Evolutionary conservation across 2,888 invertebrate genomes (phyloP), one percentile per base, ranked within the genome.

Genomic region (Melanotus villosus): DNA sequence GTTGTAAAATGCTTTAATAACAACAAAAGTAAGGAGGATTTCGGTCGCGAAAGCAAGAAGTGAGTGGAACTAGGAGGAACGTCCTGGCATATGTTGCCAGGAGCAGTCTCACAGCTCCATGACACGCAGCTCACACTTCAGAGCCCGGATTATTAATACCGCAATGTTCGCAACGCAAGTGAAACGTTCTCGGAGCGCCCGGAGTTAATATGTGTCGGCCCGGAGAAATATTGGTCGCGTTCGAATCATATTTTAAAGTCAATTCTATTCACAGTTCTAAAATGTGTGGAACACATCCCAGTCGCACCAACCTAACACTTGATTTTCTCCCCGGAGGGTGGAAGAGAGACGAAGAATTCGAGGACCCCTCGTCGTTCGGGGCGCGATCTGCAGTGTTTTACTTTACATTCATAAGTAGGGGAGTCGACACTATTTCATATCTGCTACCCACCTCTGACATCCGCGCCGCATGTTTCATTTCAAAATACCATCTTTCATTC

Each of bases 401-500:
- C 80, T 81, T 82, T 80, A 82, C 82, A 83, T 82, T 82, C 81
- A 81, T 83, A 82, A 82, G 82, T 80, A 80, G 80, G 72, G 72
- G 78, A 76, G 77, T 75, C 76, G 78, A 77, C 80, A 81, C 80
- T 82, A 82, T 83, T 82, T 82, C 81, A 83, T 82, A 82, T 82
- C 82, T 80, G 80, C 79, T 80, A 79, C 80, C 80, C 80, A 80
- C 81, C 81, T 81, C 81, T 81, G 82, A 81, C 81, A 81, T 80
- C 76, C 77, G 81, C 79, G 79, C 82, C 81, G 81, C 81, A 80
- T 81, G 81, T 75, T 75, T 78, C 79, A 81, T 82, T 83, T 83
- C 82, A 82, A 81, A 82, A 82, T 79, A 80, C 81, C 83, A 83
- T 84, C 83, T 82, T 82, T 83, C 82, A 83, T 83, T 80, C 81